Evolutionary conservation across 2,888 invertebrate species (phyloP).

Genomic region (Erebia epiphron): DNA sequence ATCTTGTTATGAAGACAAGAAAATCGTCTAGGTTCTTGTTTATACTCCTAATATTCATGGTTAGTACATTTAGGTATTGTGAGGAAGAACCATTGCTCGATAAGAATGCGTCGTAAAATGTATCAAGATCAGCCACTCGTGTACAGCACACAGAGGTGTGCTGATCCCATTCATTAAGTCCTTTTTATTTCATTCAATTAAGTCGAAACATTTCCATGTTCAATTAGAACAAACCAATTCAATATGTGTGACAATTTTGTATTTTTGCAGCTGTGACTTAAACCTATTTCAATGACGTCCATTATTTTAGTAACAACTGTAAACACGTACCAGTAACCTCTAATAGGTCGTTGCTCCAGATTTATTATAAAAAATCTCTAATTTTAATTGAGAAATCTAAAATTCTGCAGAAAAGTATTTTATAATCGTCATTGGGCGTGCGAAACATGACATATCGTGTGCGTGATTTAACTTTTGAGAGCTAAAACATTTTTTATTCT

Average conservation of each 20-base stretch:
- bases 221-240: slow-evolving; percentile 1
- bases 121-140: no score
- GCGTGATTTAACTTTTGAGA: background rate
- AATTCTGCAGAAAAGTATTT: slow-evolving; percentile 12
- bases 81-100: no score
- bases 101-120: no score
- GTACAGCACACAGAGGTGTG: no score
- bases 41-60: no score
- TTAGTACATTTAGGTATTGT: no score
- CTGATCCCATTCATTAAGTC: no score
- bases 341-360: slow-evolving; percentile 18
- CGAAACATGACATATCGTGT: slow-evolving; percentile 3
- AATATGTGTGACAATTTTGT: background rate
- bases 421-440: slow-evolving; percentile 13
- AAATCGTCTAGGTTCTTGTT: no score
- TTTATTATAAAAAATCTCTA: slow-evolving; percentile 15
- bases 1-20: no score
- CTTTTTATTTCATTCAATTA: no score
- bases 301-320: slow-evolving; percentile 6
- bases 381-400: slow-evolving; percentile 18
- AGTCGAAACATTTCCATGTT: no score
- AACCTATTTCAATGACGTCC: slow-evolving; percentile 3
- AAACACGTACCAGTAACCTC: slow-evolving; percentile 21
- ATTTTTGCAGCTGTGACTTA: background rate
- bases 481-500: background rate